Evolutionary conservation across 2,113 vertebrate genomes (phyloP), one percentile per base, ranked within the genome.

Genomic region (Python bivittatus): DNA sequence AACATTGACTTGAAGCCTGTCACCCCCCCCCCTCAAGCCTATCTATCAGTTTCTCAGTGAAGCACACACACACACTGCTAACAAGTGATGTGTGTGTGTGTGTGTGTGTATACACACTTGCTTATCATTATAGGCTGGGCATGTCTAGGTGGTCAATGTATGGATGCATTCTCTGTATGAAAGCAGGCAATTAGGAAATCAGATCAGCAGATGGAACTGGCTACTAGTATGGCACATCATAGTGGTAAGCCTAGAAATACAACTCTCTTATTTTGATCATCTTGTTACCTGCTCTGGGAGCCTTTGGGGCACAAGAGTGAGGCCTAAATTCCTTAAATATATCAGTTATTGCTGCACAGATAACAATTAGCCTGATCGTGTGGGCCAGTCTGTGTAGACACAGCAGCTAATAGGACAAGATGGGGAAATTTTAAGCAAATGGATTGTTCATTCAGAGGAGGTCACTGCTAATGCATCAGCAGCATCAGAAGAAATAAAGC

Each of bases 41-140:
- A 44, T 29, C 54, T 38, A 44, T 56, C 38, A 48, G 27, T 38
- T n/a, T 17, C 38, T 27, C 33, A 61, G 29, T 60, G 68, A 68
- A 58, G 64, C 44, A 88, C 38, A 57, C 42, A 56, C 42, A 52
- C 61, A 48, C 57, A 22, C n/a, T 72, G 61, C 52, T 56, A 85
- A 68, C 64, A 88, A 88, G n/a, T n/a, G n/a, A n/a, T n/a, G 27
- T 29, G 27, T n/a, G 27, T 29, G 3, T n/a, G 60, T 61, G 9
- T 27, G 56, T 6, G 56, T 5, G 3, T 5, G 3, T 56, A 15
- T 3, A 2, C 9, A 6, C 17, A 0, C 20, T 11, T n/a, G 1
- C 2, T 1, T 64, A 22, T 52, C 48, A 61, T 84, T 84, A 22
- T 15, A 85, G n/a, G 48, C 25, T 25, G 17, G 83, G 79, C 58